These are phyloP conservation scores for Colletes gigas DNA, from an alignment of 1,140 invertebrate genomes.

Conservation along the genomic window DNA sequence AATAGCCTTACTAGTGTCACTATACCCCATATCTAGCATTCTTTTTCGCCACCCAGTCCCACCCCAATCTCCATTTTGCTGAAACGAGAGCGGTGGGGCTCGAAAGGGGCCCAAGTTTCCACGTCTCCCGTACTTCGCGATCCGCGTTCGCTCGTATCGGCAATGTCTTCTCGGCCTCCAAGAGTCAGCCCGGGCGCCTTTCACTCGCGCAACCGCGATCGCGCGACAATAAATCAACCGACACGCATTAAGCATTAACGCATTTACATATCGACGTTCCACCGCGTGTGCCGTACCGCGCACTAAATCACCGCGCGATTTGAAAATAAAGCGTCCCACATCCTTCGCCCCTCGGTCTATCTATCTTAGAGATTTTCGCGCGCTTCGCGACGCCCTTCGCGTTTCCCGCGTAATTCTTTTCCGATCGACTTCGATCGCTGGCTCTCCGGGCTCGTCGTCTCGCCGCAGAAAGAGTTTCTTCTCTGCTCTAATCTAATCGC, in stretches of 20 bases:
- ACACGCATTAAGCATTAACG: conserved; percentile 59
- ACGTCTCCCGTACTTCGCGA: background rate
- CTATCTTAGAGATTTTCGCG: background rate
- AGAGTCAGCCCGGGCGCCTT: conserved; percentile 26
- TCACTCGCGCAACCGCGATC: conserved; percentile 36
- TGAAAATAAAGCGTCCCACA: conserved; percentile 34
- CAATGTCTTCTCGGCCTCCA: background rate
- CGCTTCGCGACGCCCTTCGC: too few relatives aligned
- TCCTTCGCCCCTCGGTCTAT: too few relatives aligned
- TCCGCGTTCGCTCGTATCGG: conserved; percentile 13
- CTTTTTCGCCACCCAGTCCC: too few relatives aligned
- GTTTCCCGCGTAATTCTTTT: background rate
- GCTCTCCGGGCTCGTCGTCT: background rate
- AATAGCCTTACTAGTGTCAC: too few relatives aligned
- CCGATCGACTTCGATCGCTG: background rate
- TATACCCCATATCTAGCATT: too few relatives aligned
- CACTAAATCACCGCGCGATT: conserved; percentile 36
- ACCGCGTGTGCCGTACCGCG: conserved; percentile 17
- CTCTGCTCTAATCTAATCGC: too few relatives aligned
- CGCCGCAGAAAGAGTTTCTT: background rate
- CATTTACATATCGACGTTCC: conserved; percentile 61
- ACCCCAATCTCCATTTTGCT: too few relatives aligned
- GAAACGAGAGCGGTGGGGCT: too few relatives aligned
- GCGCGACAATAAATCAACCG: conserved; percentile 52
- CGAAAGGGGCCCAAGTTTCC: too few relatives aligned